Percentiles rank a stretch among this genome's conserved stretches.
Evolutionary conservation across 2,797 vertebrate species (phyloP).

Genomic region (Semaprochilodus insignis): DNA sequence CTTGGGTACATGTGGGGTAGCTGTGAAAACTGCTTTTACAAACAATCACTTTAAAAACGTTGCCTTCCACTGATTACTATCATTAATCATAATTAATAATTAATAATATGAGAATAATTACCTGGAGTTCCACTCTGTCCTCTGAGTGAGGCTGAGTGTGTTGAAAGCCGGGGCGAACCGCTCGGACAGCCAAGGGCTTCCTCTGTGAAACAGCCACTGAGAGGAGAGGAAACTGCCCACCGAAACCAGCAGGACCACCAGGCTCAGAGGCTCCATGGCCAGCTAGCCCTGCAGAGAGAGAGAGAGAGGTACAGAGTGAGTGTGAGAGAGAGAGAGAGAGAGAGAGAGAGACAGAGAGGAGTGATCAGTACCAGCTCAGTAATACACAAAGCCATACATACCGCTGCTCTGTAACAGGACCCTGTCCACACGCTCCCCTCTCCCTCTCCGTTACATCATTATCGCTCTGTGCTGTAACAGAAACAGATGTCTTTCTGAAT

Average conservation of each 20-base stretch:
- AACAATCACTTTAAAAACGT: too few relatives aligned
- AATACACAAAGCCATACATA: slow-evolving; percentile 13
- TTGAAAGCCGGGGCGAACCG: slow-evolving; percentile 78
- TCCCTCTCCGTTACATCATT: slow-evolving; percentile 30
- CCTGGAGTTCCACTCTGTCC: slow-evolving; percentile 90
- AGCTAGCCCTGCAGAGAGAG: slow-evolving; percentile 68
- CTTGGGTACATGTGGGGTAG: too few relatives aligned
- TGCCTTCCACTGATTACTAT: too few relatives aligned
- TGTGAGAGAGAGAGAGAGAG: slow-evolving; percentile 14
- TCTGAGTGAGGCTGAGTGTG: slow-evolving; percentile 77
- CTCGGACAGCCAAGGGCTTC: slow-evolving; percentile 80
- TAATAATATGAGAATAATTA: slow-evolving; percentile 57
- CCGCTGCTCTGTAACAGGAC: neutral
- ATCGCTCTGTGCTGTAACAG: slow-evolving; percentile 5
- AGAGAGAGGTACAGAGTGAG: slow-evolving; percentile 6
- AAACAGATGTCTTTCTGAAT: slow-evolving; percentile 31
- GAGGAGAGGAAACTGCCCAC: slow-evolving; percentile 80
- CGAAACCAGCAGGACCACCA: slow-evolving; percentile 64
- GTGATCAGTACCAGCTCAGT: neutral
- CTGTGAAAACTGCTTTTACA: too few relatives aligned
- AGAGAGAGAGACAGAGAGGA: slow-evolving; percentile 16
- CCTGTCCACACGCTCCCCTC: neutral
- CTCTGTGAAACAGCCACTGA: slow-evolving; percentile 82
- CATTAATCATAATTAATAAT: too few relatives aligned
- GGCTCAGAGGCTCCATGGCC: slow-evolving; percentile 78